Base-by-base conservation (phyloP, 2,113 vertebrate genomes). In the Clupea harengus region DNA sequence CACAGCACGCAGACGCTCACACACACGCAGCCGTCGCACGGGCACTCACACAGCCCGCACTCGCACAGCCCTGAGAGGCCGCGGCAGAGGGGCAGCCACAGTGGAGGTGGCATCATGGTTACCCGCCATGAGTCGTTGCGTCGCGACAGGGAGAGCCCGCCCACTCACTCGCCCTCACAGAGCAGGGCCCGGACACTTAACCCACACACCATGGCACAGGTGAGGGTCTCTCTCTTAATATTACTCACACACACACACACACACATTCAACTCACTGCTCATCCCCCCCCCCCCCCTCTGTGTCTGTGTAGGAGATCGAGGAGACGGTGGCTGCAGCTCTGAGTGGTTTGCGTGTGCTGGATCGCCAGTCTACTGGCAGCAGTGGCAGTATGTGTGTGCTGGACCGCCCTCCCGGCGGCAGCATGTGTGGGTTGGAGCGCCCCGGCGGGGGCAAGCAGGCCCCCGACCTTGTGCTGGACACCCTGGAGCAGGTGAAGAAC, bases 391-490 rank as follows among this genome's bases (percentile, higher is more conserved):
- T 60, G 54, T 60, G 64, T 28, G 0, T 25, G 22, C 9, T 25
- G 9, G 64, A 67, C 22, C 64, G 64, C n/a, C 22, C 64, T 25
- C 64, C 64, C n/a, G 7, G 25, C 22, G 7, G n/a, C 64, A 72
- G 64, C 64, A 25, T 72, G 64, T 72, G 64, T 32, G 25, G 32
- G n/a, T 25, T 72, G 64, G 64, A 72, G 25, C 64, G 64, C 2
- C 64, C 25, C 2, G 25, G 25, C 25, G 64, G 64, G 0, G 25
- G 25, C 6, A 72, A 72, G 64, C 64, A 9, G 25, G 96, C 98
- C 0, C 98, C 98, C 0, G 98, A 99, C 0, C 97, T 99, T 5
- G 98, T 99, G n/a, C 93, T 99, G 93, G 98, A 99, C 92, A 99
- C 98, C 18, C 91, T 99, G 94, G 98, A 99, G 81, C 97, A 99